These are phyloP conservation scores for Tapirus indicus DNA, from an alignment of 2,797 vertebrate species.

Conservation along the genomic window DNA sequence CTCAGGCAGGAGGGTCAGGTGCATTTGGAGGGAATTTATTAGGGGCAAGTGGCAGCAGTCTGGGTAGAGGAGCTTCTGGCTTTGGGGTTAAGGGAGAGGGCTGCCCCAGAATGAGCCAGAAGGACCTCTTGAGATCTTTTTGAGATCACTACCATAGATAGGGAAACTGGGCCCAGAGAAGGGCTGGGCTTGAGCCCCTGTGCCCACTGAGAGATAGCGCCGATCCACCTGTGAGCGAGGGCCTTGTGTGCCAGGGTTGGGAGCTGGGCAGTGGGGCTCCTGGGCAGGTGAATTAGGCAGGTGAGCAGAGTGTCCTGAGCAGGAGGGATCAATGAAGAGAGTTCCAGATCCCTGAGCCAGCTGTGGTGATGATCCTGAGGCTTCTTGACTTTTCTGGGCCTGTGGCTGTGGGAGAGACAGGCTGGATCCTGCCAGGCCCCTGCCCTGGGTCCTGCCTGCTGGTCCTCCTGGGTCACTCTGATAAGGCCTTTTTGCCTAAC, in stretches of 20 bases:
- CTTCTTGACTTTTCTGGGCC: background rate
- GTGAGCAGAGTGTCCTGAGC: too few species aligned
- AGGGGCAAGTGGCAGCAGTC: background rate
- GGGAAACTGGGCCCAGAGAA: background rate
- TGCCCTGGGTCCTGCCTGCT: background rate
- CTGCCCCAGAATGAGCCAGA: background rate
- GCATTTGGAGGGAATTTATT: background rate
- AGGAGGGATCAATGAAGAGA: background rate
- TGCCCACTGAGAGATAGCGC: background rate
- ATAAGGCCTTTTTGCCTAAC: slow-evolving; percentile 48
- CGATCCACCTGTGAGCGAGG: background rate
- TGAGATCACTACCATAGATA: too few species aligned
- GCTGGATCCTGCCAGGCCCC: background rate
- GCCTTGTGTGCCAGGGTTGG: background rate
- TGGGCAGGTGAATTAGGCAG: background rate
- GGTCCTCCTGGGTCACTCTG: background rate
- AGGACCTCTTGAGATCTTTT: background rate
- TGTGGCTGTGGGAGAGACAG: background rate
- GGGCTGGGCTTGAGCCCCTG: background rate
- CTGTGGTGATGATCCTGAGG: background rate
- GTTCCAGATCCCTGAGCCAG: background rate
- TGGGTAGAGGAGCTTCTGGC: background rate
- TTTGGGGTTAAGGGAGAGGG: background rate
- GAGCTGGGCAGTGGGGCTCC: background rate
- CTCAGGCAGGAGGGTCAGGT: background rate